Base-by-base conservation (phyloP, 1,140 invertebrate species). In the Leptinotarsa undecemlineata region DNA sequence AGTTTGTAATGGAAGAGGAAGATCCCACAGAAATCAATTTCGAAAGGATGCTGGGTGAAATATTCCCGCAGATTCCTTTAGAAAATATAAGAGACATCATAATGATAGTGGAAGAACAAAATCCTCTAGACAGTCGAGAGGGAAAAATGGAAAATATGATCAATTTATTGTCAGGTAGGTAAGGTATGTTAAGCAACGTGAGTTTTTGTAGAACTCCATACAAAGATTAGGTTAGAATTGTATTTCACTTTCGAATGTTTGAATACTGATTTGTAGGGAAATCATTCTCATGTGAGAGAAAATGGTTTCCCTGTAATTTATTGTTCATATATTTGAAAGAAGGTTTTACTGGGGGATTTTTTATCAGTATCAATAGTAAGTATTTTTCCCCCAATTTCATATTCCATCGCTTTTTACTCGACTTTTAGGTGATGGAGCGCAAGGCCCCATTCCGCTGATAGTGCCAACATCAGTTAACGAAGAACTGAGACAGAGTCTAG, bases 71-170 rank as follows among this genome's bases (percentile, higher is more conserved):
- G 26, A 71, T 61, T 51, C n/a, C 69, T 17, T 33, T 48, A 33
- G 69, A 70, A 8, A 42, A 63, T 51, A 72, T 79, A 33, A 20
- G 71, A 14, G 15, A 75, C 42, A 68, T 81, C 2, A 77, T 81
- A 26, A 19, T 69, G 21, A 68, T 80, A 33, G 77, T 79, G 8
- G 48, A 75, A 61, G 77, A 80, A 70, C 68, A 77, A 33, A 72
- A 71, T 63, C 71, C 74, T 23, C 2, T 23, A 60, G 77, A 62
- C 20, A 48, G 64, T 17, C 47, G 19, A 21, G 74, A 78, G 20
- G 68, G 74, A 68, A 73, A 74, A 23, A 62, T 81, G 2, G 78
- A 81, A 68, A 61, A 73, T 66, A 81, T 81, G 76, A 68, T 77
- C 13, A 78, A 78, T 64, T 60, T 81, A 57, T 61, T 81, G 33